Evolutionary conservation across 2,888 invertebrate genomes (phyloP), one percentile per base, ranked within the genome.

Genomic region (Apomyelois bistriatella): DNA sequence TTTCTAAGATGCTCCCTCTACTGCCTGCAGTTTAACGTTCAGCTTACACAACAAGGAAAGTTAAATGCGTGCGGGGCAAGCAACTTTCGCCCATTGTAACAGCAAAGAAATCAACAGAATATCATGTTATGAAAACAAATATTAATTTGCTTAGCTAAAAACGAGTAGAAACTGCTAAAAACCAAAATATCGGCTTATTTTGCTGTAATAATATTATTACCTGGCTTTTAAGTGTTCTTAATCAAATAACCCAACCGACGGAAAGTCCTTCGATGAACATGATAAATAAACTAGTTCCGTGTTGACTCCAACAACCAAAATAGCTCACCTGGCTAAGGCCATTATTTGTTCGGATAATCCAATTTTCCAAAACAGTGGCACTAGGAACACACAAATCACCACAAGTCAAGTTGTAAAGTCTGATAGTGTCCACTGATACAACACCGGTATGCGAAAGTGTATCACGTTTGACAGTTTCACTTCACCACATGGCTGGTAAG

Each of bases 271-370:
- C 82, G 83, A 79, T 72, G 79, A 77, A 74, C 74, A 84, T 79
- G 80, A 81, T 82, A 82, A 85, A 82, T 80, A 84, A 82, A 85
- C 81, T 81, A 87, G 84, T 89, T 89, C 88, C 88, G 88, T 74
- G 86, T 88, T 87, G 86, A 86, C 85, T 85, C 77, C 82, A 88
- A 82, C 86, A 87, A 86, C 87, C 75, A 83, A 88, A 89, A 90
- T 89, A 90, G 82, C 90, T 89, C 82, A 90, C 90, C 90, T 90
- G 84, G 90, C 90, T 90, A 90, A 89, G 85, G 90, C 90, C 90
- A 90, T 90, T 82, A 86, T 89, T 82, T 84, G 79, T 82, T 86
- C 82, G 87, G 86, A 86, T 81, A 89, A 90, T 90, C 90, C 90
- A 89, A 89, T 85, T 87, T 87, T 85, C 84, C 85, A 82, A 82